phyloP scores from a whole-genome alignment of 2,888 invertebrate species.

The Shargacucullia verbasci region DNA sequence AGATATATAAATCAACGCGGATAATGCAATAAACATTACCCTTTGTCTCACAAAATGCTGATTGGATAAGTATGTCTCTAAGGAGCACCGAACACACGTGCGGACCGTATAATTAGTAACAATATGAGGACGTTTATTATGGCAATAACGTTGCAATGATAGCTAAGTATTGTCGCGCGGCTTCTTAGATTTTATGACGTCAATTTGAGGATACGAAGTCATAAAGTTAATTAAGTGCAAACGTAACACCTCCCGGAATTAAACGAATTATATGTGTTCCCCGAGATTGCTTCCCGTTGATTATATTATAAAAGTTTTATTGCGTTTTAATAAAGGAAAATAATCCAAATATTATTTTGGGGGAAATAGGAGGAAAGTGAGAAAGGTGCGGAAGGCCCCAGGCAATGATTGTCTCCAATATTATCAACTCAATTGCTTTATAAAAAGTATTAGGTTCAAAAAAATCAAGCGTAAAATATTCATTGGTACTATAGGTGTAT shows the following conservation, averaged over 20 bases:
- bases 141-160: conserved; percentile 51
- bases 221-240: conserved; percentile 75
- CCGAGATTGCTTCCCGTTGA: conserved; percentile 59
- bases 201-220: conserved; percentile 68
- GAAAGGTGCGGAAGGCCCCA: neutral
- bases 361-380: conserved; percentile 13
- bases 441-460: no score
- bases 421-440: neutral
- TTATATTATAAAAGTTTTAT: conserved; percentile 63
- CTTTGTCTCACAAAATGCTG: neutral
- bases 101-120: conserved; percentile 39
- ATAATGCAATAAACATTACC: neutral
- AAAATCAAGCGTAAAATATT: no score
- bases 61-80: conserved; percentile 18
- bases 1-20: neutral
- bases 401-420: conserved; percentile 13
- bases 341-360: conserved; percentile 42
- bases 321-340: conserved; percentile 43
- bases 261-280: conserved; percentile 60
- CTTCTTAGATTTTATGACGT: conserved; percentile 69
- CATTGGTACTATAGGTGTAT: no score
- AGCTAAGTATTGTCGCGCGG: conserved; percentile 55
- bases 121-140: conserved; percentile 48
- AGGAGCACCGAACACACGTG: conserved; percentile 1
- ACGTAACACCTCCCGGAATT: conserved; percentile 68